Evolutionary conservation across 1,140 invertebrate genomes (phyloP).

Genomic region (Drosophila parabipectinata): DNA sequence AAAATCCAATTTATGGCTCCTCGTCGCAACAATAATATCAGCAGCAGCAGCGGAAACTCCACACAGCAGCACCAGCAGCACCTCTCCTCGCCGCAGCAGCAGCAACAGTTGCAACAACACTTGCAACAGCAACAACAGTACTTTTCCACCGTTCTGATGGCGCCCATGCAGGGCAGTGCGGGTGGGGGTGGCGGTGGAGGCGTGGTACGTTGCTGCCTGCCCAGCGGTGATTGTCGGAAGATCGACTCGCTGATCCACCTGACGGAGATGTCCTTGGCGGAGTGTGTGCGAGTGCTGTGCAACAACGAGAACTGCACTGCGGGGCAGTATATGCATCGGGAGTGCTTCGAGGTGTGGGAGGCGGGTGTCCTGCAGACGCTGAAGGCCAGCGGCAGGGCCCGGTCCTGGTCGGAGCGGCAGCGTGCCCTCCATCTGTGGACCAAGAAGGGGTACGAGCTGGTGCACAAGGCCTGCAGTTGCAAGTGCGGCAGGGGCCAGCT

Average conservation of each 20-base stretch:
- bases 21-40: slow-evolving; percentile 62
- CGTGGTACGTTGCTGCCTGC: slow-evolving; percentile 90
- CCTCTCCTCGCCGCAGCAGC: slow-evolving; percentile 44
- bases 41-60: slow-evolving; percentile 26
- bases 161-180: slow-evolving; percentile 61
- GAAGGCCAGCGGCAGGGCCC: slow-evolving; percentile 93
- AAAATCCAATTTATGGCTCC: slow-evolving; percentile 75
- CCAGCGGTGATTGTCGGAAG: slow-evolving; percentile 90
- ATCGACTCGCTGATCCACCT: slow-evolving; percentile 88
- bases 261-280: slow-evolving; percentile 90
- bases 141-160: slow-evolving; percentile 43
- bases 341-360: slow-evolving; percentile 98
- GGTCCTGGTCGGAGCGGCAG: slow-evolving; percentile 97
- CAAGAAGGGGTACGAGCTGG: slow-evolving; percentile 97
- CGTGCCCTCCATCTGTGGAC: slow-evolving; percentile 98
- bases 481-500: slow-evolving; percentile 95
- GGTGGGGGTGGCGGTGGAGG: slow-evolving; percentile 45
- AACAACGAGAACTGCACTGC: slow-evolving; percentile 96
- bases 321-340: slow-evolving; percentile 96
- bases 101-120: slow-evolving; percentile 40
- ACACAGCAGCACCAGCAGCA: slow-evolving; percentile 47
- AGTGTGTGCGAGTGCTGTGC: slow-evolving; percentile 95
- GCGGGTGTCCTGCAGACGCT: slow-evolving; percentile 93
- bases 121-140: slow-evolving; percentile 48
- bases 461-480: slow-evolving; percentile 95